A percentile compares a stretch with the other conserved stretches of the same genome.
Evolutionary conservation across 2,888 invertebrate genomes (phyloP).

Genomic region (Drosophila robusta): DNA sequence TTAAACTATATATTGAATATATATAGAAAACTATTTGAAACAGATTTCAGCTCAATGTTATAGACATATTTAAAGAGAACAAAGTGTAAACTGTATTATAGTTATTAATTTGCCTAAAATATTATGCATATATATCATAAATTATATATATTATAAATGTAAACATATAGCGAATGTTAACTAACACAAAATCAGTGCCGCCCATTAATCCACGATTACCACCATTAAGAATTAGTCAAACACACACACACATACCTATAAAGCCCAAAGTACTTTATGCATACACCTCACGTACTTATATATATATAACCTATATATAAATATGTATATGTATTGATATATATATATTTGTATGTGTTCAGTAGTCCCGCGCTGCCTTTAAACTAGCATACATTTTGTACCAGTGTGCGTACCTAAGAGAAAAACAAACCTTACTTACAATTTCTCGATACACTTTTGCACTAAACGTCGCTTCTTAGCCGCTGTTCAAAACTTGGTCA

Average conservation of each 20-base stretch:
- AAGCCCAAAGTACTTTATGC: constrained; percentile 54
- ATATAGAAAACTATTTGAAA: constrained; percentile 15
- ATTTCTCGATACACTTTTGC: constrained; percentile 49
- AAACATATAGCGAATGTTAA: constrained; percentile 70
- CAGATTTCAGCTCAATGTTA: constrained; percentile 53
- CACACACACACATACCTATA: constrained; percentile 31
- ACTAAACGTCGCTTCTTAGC: constrained; percentile 59
- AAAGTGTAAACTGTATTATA: constrained; percentile 53
- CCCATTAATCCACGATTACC: constrained; percentile 80
- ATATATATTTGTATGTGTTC: constrained; percentile 49
- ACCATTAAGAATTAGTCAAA: constrained; percentile 74
- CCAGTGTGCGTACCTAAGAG: constrained; percentile 74
- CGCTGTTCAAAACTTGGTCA: constrained; percentile 38
- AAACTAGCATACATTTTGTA: constrained; percentile 71
- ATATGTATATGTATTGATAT: constrained; percentile 4
- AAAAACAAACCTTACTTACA: constrained; percentile 44
- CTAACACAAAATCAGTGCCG: constrained; percentile 79
- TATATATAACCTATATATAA: constrained; percentile 1
- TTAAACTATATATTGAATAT: neutral
- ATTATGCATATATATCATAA: constrained; percentile 31
- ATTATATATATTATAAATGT: constrained; percentile 39
- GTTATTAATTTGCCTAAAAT: constrained; percentile 35
- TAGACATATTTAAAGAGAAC: constrained; percentile 19
- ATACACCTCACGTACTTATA: constrained; percentile 28
- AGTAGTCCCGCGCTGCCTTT: constrained; percentile 66